These are phyloP conservation scores for Philopotamus ludificatus DNA, from an alignment of 1,140 invertebrate genomes.

Conservation along the genomic window DNA sequence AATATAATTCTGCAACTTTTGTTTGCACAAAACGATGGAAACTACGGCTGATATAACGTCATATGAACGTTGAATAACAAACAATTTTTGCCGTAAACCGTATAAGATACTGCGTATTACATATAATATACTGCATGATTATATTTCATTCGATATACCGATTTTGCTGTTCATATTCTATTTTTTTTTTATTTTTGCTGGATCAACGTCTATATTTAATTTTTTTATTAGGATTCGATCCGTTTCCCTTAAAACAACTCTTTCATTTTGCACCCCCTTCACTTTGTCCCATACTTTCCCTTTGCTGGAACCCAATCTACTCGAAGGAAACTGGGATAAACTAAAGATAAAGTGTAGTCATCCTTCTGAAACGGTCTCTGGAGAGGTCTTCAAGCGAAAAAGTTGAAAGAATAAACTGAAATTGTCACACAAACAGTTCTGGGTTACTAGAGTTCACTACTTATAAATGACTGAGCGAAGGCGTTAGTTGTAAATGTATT, in stretches of 20 bases:
- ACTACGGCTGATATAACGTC: no score
- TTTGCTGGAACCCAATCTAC: constrained; percentile 15
- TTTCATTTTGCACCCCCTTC: neutral
- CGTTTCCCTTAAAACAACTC: neutral
- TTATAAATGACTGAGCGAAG: no score
- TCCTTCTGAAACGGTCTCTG: constrained; percentile 31
- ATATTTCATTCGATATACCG: neutral
- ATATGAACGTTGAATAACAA: no score
- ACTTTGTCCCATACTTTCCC: neutral
- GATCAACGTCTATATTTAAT: neutral
- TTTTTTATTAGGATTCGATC: no score
- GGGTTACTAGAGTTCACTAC: constrained; percentile 13
- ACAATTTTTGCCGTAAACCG: no score
- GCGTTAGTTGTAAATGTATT: no score
- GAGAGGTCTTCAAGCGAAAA: constrained; percentile 27
- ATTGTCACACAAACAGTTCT: constrained; percentile 37
- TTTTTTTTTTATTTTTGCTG: neutral
- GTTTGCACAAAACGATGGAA: no score
- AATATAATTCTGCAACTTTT: no score
- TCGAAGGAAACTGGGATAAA: constrained; percentile 34
- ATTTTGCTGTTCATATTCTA: neutral
- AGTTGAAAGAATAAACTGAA: constrained; percentile 39
- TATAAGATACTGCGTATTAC: neutral
- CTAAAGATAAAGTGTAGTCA: constrained; percentile 39
- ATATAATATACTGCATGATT: no score